A percentile compares a stretch with the other conserved stretches of the same genome.
Conservation (phyloP, 2,888 invertebrate genomes). For the Cheilosia impressa region DNA sequence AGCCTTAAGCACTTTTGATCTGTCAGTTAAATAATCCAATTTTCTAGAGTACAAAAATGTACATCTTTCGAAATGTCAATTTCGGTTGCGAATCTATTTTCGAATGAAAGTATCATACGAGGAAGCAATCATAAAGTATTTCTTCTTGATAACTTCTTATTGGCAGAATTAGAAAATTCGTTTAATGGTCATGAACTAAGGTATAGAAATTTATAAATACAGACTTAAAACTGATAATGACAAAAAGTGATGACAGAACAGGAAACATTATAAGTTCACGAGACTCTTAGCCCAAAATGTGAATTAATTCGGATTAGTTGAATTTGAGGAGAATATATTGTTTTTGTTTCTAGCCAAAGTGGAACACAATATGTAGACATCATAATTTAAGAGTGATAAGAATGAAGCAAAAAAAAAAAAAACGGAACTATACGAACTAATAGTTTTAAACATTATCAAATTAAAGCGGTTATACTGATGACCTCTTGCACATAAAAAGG, state of each 20-base stretch:
- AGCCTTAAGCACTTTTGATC: too few relatives aligned
- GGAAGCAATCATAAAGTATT: neutral
- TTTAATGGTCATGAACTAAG: constrained; percentile 40
- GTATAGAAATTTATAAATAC: constrained; percentile 22
- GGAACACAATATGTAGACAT: constrained; percentile 25
- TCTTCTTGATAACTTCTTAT: neutral
- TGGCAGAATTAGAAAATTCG: neutral
- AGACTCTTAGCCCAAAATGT: constrained; percentile 39
- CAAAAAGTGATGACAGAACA: constrained; percentile 45
- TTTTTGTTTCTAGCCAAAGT: constrained; percentile 41
- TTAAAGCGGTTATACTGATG: constrained; percentile 49
- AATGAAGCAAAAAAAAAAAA: constrained; percentile 33
- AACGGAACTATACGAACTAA: constrained; percentile 1
- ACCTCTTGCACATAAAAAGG: constrained; percentile 37
- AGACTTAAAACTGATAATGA: constrained; percentile 29
- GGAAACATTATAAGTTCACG: constrained; percentile 63
- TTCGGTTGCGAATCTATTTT: neutral
- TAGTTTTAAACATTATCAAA: constrained; percentile 45
- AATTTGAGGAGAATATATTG: neutral
- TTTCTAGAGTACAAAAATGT: too few relatives aligned
- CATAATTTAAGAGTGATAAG: constrained; percentile 49
- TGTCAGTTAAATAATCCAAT: too few relatives aligned
- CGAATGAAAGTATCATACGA: neutral
- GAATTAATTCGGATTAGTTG: constrained; percentile 24
- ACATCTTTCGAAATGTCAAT: too few relatives aligned